Conservation (phyloP, 92 coral and sea anemone genomes). For the Meandrina meandrites region DNA sequence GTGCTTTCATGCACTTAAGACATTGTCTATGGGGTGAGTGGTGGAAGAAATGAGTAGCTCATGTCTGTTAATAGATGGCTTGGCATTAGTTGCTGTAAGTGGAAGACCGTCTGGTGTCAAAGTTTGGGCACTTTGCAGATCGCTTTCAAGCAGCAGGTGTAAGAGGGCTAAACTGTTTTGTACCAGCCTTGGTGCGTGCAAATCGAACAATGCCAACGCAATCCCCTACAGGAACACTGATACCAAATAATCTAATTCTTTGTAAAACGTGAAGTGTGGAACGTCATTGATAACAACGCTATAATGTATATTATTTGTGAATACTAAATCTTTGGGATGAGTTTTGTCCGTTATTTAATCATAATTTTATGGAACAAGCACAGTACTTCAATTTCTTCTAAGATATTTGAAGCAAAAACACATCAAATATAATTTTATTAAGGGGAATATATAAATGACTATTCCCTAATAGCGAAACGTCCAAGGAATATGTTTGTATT, state of each 20-base stretch:
- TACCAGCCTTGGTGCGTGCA: background rate
- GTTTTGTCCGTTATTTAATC: background rate
- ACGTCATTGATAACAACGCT: background rate
- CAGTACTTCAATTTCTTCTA: background rate
- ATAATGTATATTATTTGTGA: background rate
- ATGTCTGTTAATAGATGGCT: constrained; percentile 54
- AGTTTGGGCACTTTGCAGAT: constrained; percentile 54
- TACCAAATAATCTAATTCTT: background rate
- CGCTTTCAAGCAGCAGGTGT: constrained; percentile 37
- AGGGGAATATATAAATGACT: background rate
- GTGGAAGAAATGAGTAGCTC: constrained; percentile 60
- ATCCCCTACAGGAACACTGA: background rate
- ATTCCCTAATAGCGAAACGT: background rate
- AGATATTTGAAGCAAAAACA: background rate
- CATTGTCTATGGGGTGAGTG: constrained; percentile 51
- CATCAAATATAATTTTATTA: background rate
- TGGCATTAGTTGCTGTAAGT: constrained; percentile 54
- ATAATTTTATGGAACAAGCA: background rate
- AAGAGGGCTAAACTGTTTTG: background rate
- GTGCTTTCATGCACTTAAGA: constrained; percentile 51
- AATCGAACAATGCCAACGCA: background rate
- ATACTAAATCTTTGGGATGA: background rate
- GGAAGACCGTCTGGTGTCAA: constrained; percentile 52
- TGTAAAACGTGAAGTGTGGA: background rate
- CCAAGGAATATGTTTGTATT: background rate